Conservation (phyloP, 1,140 invertebrate genomes). For the Lucilia sericata region DNA sequence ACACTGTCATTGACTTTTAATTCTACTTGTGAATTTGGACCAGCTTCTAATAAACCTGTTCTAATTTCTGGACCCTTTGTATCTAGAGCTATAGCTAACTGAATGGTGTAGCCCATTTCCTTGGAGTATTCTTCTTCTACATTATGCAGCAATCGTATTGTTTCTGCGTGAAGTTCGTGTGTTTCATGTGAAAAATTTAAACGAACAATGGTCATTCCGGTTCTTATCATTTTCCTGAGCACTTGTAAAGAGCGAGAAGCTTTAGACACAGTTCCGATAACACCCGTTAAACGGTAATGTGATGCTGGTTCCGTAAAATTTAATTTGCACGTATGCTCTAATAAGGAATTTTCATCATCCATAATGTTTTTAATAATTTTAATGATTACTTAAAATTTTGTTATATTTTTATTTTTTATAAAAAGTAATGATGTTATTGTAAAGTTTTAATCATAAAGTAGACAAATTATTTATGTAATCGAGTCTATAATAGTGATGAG, state of each 20-base stretch:
- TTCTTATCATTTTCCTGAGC: slow-evolving; percentile 93
- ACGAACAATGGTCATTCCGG: slow-evolving; percentile 97
- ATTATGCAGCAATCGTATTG: slow-evolving; percentile 85
- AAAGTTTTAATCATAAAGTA: too few relatives aligned
- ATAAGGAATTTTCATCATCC: slow-evolving; percentile 68
- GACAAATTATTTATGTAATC: too few relatives aligned
- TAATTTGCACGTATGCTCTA: slow-evolving; percentile 92
- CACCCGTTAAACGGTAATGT: slow-evolving; percentile 87
- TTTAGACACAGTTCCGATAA: slow-evolving; percentile 90
- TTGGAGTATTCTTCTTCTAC: slow-evolving; percentile 82
- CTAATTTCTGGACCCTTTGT: slow-evolving; percentile 98
- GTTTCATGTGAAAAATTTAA: slow-evolving; percentile 98
- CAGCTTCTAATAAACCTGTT: slow-evolving; percentile 89
- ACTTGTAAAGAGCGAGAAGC: slow-evolving; percentile 84
- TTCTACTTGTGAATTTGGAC: slow-evolving; percentile 83
- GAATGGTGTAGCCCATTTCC: slow-evolving; percentile 63
- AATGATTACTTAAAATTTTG: too few relatives aligned
- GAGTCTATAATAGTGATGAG: too few relatives aligned
- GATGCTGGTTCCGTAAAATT: slow-evolving; percentile 87
- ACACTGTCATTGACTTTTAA: slow-evolving; percentile 80
- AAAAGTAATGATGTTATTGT: too few relatives aligned
- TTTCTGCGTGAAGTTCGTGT: slow-evolving; percentile 92
- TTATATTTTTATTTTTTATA: too few relatives aligned
- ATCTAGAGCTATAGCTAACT: slow-evolving; percentile 88
- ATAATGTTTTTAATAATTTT: slow-evolving; percentile 39